Evolutionary conservation across 2,797 vertebrate species (phyloP), one percentile per base, ranked within the genome.

Genomic region (Oophaga sylvatica): DNA sequence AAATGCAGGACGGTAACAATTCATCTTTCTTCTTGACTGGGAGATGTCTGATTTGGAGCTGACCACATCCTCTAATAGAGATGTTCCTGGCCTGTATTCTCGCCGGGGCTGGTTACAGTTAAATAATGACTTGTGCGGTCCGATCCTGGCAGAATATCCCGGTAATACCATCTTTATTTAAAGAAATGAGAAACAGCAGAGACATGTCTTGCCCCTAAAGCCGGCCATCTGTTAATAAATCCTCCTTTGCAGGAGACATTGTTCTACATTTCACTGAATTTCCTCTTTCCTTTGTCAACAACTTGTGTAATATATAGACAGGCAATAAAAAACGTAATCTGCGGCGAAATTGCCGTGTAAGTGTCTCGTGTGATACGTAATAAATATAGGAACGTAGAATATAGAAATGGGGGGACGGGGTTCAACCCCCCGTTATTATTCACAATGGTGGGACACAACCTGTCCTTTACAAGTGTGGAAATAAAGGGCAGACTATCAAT

Each of bases 21-120:
- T 73, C 57, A 62, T 76, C 71, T 59, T 76, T 76, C 76, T 68
- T 70, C 35, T 59, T 70, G 57, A 80, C 48, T 60, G 48, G 19
- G 67, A 80, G 85, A 60, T 56, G 45, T 57, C 77, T 86, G 77
- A 60, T 80, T 60, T 73, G 35, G 70, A 71, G 63, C 76, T 86
- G 84, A 86, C 77, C 77, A 73, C 85, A 86, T 86, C 85, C 85
- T 73, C 65, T 86, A 80, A 80, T 86, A 80, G 83, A 85, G 83
- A 85, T 85, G 73, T 85, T 85, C 73, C 83, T 65, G 71, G 26
- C 41, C 59, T 48, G 29, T 60, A 59, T 80, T 48, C 65, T 86
- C 76, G 13, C 22, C 53, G 63, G 65, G 71, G 84, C 78, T 80
- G 67, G 77, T 86, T 80, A 80, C 65, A 48, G 77, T 86, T 80